A percentile compares a stretch with the other conserved stretches of the same genome.
These are phyloP conservation scores for Rhadina sibilatrix DNA, from an alignment of 2,113 vertebrate species.

Conservation along the genomic window DNA sequence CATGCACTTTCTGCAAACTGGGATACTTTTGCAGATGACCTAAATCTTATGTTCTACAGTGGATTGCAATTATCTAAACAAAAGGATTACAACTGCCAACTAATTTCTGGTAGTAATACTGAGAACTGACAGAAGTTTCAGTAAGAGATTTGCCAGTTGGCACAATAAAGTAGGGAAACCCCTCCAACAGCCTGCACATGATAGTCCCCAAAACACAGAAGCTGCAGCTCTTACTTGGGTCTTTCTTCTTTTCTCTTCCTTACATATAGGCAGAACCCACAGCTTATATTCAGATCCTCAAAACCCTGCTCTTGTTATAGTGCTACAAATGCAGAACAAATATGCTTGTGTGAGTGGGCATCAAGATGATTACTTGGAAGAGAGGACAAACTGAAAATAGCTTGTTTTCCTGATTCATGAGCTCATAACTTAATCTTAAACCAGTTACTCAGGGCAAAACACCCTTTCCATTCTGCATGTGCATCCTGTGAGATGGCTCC, in stretches of 20 bases:
- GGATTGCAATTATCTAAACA: conserved; percentile 33
- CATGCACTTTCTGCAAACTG: not conserved
- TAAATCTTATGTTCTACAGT: conserved; percentile 16
- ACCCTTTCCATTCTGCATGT: not conserved
- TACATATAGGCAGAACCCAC: not conserved
- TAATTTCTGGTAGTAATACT: conserved; percentile 17
- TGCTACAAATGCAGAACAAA: not conserved
- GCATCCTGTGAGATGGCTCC: not conserved
- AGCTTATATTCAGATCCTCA: not conserved
- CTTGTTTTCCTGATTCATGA: conserved; percentile 47
- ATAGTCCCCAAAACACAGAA: not conserved
- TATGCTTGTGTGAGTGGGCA: not conserved
- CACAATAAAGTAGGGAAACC: conserved; percentile 7
- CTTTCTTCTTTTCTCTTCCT: not conserved
- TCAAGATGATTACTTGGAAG: not conserved
- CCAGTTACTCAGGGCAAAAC: conserved; percentile 37
- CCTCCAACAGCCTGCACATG: conserved; percentile 14
- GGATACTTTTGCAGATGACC: not conserved
- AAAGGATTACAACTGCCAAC: conserved; percentile 9
- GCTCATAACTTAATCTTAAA: conserved; percentile 55
- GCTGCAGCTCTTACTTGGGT: not conserved
- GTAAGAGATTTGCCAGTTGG: conserved; percentile 30
- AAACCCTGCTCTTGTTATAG: not conserved
- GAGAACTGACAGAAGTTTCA: conserved; percentile 10
- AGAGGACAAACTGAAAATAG: conserved; percentile 42